Evolutionary conservation across 2,113 vertebrate species (phyloP).

Genomic region (Apistogramma diplotaenia): DNA sequence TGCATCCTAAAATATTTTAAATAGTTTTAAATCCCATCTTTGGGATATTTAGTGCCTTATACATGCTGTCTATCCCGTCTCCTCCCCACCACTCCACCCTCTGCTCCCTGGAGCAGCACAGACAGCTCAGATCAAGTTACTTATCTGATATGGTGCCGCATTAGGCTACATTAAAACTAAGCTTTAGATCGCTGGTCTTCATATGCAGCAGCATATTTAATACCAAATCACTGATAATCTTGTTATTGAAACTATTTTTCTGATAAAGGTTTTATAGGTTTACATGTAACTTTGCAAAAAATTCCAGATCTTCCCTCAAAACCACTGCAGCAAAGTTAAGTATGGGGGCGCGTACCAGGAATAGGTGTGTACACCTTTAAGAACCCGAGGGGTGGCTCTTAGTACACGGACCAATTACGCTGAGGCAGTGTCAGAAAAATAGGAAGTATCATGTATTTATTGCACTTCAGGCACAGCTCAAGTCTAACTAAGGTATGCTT

Average conservation of each 20-base stretch:
- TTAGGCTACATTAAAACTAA: background rate
- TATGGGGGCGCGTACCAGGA: background rate
- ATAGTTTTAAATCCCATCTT: conserved; percentile 9
- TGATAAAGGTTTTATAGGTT: background rate
- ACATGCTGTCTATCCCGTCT: conserved; percentile 1
- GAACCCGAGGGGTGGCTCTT: conserved; percentile 43
- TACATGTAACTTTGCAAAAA: background rate
- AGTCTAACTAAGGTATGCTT: conserved; percentile 53
- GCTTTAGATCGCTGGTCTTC: background rate
- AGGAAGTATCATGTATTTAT: conserved; percentile 71
- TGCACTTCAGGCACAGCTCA: conserved; percentile 35
- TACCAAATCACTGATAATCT: background rate
- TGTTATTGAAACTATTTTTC: background rate
- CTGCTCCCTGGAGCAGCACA: conserved; percentile 28
- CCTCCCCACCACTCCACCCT: background rate
- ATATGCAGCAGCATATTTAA: background rate
- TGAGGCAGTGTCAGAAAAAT: conserved; percentile 39
- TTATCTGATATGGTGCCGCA: conserved; percentile 44
- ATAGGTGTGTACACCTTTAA: conserved; percentile 73
- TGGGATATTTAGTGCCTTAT: conserved; percentile 11
- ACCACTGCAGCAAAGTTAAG: background rate
- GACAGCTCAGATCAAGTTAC: conserved; percentile 64
- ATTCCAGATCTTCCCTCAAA: background rate
- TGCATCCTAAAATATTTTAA: background rate
- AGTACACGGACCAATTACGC: conserved; percentile 60